These are phyloP conservation scores for Drosophila leontia DNA, from an alignment of 1,140 invertebrate genomes.

Conservation along the genomic window DNA sequence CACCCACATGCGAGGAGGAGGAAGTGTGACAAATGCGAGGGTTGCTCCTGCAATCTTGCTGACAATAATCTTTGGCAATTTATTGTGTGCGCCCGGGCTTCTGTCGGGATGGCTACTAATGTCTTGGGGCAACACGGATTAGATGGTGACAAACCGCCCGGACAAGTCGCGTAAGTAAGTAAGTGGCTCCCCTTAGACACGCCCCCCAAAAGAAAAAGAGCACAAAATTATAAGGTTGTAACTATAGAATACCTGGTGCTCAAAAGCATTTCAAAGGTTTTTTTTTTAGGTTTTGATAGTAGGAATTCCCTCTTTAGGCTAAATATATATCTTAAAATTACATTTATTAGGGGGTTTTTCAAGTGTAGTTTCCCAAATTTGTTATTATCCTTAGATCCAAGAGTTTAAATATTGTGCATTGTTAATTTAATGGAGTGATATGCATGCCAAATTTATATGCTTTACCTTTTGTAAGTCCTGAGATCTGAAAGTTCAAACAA, in stretches of 20 bases:
- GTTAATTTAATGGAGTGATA: not conserved
- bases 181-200: slow-evolving; percentile 45
- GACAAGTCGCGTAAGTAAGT: slow-evolving; percentile 45
- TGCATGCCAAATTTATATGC: too few relatives aligned
- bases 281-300: not conserved
- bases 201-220: slow-evolving; percentile 15
- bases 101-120: slow-evolving; percentile 47
- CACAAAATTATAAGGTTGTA: too few relatives aligned
- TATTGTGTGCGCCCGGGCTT: slow-evolving; percentile 45
- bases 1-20: slow-evolving; percentile 7
- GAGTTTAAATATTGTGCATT: not conserved
- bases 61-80: slow-evolving; percentile 80
- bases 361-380: not conserved
- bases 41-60: slow-evolving; percentile 62
- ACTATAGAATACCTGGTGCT: not conserved
- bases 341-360: too few relatives aligned
- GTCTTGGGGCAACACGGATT: slow-evolving; percentile 73
- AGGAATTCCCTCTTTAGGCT: not conserved
- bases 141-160: slow-evolving; percentile 62
- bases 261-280: not conserved
- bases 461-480: not conserved
- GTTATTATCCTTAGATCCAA: too few relatives aligned
- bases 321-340: too few relatives aligned
- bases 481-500: too few relatives aligned
- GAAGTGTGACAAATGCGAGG: slow-evolving; percentile 71